These are phyloP conservation scores for Apoderus coryli DNA, from an alignment of 2,888 invertebrate genomes.

Conservation along the genomic window DNA sequence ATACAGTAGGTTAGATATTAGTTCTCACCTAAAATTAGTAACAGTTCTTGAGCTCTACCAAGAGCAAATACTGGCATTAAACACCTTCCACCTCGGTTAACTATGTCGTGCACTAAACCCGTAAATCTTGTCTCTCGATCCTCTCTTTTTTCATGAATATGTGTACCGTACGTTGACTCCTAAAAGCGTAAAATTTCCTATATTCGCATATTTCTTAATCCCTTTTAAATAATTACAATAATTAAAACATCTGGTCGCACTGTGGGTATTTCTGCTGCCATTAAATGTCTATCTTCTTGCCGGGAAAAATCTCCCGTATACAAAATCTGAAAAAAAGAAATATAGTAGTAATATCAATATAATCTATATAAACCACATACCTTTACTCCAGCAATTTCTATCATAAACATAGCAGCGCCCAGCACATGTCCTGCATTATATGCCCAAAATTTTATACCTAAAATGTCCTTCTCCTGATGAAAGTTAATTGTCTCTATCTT, in stretches of 20 bases:
- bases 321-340: conserved; percentile 41
- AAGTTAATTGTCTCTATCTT: conserved; percentile 98
- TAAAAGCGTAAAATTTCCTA: conserved; percentile 25
- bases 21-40: conserved; percentile 54
- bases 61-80: conserved; percentile 97
- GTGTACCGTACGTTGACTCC: conserved; percentile 99
- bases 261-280: conserved; percentile 97
- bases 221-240: conserved; percentile 33
- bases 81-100: conserved; percentile 91
- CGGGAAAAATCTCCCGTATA: conserved; percentile 98
- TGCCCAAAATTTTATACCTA: conserved; percentile 95
- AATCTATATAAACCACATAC: conserved; percentile 11
- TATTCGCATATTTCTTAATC: neutral
- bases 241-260: conserved; percentile 94
- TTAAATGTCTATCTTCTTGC: conserved; percentile 96
- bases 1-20: too few relatives aligned
- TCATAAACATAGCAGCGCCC: conserved; percentile 99
- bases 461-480: conserved; percentile 94
- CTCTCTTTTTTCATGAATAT: conserved; percentile 96
- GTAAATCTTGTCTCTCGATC: conserved; percentile 93
- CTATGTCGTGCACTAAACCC: conserved; percentile 85
- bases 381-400: conserved; percentile 95
- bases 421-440: conserved; percentile 98
- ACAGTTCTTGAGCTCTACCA: conserved; percentile 90
- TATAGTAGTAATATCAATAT: neutral